A percentile compares a stretch with the other conserved stretches of the same genome.
These are phyloP conservation scores for Hydrophis major DNA, from an alignment of 2,797 vertebrate species.

Conservation along the genomic window DNA sequence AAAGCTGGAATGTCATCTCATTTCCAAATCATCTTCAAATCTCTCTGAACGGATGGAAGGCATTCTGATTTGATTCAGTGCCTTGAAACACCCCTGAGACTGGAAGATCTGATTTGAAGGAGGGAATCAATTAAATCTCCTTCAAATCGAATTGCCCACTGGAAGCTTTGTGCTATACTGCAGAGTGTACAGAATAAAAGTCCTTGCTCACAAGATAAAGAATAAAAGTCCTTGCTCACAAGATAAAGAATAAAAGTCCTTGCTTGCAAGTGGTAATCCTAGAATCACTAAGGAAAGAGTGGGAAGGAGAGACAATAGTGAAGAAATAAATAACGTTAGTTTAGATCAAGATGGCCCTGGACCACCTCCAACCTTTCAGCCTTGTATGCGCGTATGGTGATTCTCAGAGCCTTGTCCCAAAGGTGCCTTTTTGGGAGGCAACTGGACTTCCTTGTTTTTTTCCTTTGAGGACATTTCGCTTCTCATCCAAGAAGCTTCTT, in stretches of 20 bases:
- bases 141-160: background rate
- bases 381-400: background rate
- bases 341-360: background rate
- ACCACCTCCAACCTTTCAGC: background rate
- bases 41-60: background rate
- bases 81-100: background rate
- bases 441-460: no score
- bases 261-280: background rate
- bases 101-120: background rate
- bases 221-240: background rate
- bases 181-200: background rate
- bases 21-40: background rate
- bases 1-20: background rate
- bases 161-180: background rate
- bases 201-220: background rate
- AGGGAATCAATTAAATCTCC: background rate
- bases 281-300: background rate
- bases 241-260: background rate
- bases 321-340: background rate
- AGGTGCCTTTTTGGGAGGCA: no score
- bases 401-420: background rate
- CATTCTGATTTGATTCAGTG: background rate
- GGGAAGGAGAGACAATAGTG: background rate
- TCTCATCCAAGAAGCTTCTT: no score
- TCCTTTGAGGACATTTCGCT: no score